A percentile compares a stretch with the other conserved stretches of the same genome.
These are phyloP conservation scores for Peromyscus nudipes DNA, from an alignment of 2,797 vertebrate species.

Conservation along the genomic window DNA sequence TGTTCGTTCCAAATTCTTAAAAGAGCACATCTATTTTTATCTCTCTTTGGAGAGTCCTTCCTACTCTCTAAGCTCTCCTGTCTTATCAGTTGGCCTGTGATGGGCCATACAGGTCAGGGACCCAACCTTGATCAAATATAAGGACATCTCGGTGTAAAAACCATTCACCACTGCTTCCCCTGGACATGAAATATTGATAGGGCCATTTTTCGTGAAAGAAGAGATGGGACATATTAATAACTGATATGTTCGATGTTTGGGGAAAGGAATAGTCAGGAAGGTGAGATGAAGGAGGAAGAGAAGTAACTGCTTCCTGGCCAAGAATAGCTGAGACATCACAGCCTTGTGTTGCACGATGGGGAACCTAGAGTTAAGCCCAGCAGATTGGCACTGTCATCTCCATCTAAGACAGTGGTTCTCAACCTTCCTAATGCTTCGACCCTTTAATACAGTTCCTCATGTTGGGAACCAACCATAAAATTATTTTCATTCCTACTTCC, in stretches of 20 bases:
- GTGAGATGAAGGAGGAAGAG: background rate
- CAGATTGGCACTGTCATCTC: background rate
- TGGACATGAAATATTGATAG: background rate
- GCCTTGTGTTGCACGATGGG: background rate
- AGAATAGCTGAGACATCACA: background rate
- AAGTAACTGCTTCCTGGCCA: background rate
- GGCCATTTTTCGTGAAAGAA: background rate
- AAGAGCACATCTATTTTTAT: constrained; percentile 34
- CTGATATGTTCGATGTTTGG: background rate
- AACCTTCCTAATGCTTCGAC: background rate
- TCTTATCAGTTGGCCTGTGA: background rate
- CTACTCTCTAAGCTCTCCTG: background rate
- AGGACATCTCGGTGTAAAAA: constrained; percentile 2
- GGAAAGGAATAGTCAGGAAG: background rate
- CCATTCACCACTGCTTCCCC: background rate
- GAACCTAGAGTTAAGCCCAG: background rate
- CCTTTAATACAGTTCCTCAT: background rate
- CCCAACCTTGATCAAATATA: constrained; percentile 14
- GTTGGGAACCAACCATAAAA: too few species aligned
- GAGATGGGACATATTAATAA: background rate
- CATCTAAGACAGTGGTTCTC: background rate
- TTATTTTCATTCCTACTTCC: background rate
- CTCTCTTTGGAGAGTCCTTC: background rate
- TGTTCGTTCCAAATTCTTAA: constrained; percentile 29
- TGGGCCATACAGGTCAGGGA: background rate